Evolutionary conservation across 2,797 vertebrate genomes (phyloP).

Genomic region (Chromobotia macracanthus): DNA sequence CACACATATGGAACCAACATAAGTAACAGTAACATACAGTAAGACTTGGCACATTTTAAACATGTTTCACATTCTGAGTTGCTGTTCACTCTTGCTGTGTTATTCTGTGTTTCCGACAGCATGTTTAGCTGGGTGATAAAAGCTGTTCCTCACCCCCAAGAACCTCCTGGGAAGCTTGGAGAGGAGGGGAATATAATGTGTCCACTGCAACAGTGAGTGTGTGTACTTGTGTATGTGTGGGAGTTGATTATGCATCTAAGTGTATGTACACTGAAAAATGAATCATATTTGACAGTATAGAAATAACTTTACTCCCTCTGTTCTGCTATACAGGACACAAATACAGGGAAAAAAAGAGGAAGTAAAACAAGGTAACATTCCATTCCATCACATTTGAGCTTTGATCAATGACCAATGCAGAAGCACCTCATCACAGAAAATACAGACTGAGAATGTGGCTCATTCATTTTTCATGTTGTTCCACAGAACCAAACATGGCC

Average conservation of each 20-base stretch:
- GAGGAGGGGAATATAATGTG: conserved; percentile 53
- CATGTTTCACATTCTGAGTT: too few relatives aligned
- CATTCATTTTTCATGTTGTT: conserved; percentile 32
- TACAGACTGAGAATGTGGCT: background rate
- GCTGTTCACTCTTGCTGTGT: too few relatives aligned
- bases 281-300: conserved; percentile 18
- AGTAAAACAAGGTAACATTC: conserved; percentile 54
- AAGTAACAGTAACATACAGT: too few relatives aligned
- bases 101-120: conserved; percentile 45
- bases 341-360: conserved; percentile 53
- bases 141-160: conserved; percentile 68
- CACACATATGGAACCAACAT: too few relatives aligned
- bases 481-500: conserved; percentile 44
- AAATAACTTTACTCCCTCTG: background rate
- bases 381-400: background rate
- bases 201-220: conserved; percentile 40
- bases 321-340: conserved; percentile 50
- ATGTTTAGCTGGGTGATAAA: conserved; percentile 71
- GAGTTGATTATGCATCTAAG: background rate
- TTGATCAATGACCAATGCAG: background rate
- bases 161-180: conserved; percentile 52
- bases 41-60: too few relatives aligned
- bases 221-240: conserved; percentile 33
- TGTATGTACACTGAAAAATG: conserved; percentile 11
- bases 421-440: conserved; percentile 8